A percentile compares a stretch with the other conserved stretches of the same genome.
Conservation (phyloP, 2,797 vertebrate genomes). For the Parauchenoglanis punctatus region DNA sequence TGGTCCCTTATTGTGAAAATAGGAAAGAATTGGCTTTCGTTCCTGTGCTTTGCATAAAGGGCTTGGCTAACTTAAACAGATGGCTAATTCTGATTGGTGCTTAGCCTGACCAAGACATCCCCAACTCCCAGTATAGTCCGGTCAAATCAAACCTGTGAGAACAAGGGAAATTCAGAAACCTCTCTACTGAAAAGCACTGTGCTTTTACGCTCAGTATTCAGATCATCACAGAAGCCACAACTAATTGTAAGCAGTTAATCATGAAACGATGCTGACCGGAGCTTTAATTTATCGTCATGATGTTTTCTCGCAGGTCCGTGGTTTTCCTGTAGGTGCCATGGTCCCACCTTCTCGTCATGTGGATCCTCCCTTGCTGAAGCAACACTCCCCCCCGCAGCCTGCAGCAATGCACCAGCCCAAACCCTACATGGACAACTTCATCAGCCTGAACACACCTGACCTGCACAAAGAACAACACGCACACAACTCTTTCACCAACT, state of each 20-base stretch:
- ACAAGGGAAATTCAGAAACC: background rate
- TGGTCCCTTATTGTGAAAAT: background rate
- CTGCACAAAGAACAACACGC: slow-evolving; percentile 90
- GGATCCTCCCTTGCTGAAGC: slow-evolving; percentile 89
- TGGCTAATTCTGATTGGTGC: background rate
- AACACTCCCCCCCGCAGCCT: slow-evolving; percentile 79
- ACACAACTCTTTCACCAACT: slow-evolving; percentile 89
- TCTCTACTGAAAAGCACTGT: background rate
- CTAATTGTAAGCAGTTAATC: background rate
- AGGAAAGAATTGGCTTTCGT: background rate
- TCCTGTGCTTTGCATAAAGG: background rate
- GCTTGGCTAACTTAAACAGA: background rate
- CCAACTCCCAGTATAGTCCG: background rate
- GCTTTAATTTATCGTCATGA: background rate
- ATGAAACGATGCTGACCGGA: background rate
- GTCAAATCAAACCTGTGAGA: background rate
- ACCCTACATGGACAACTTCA: slow-evolving; percentile 88
- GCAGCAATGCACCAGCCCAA: slow-evolving; percentile 86
- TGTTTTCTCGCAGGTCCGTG: background rate
- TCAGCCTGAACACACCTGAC: slow-evolving; percentile 86
- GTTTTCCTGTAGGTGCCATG: slow-evolving; percentile 66
- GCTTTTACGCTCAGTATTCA: background rate
- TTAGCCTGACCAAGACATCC: background rate
- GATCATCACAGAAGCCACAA: background rate
- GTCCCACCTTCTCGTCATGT: slow-evolving; percentile 89